phyloP scores from a whole-genome alignment of 2,888 invertebrate species.

The Euplagia quadripunctaria region DNA sequence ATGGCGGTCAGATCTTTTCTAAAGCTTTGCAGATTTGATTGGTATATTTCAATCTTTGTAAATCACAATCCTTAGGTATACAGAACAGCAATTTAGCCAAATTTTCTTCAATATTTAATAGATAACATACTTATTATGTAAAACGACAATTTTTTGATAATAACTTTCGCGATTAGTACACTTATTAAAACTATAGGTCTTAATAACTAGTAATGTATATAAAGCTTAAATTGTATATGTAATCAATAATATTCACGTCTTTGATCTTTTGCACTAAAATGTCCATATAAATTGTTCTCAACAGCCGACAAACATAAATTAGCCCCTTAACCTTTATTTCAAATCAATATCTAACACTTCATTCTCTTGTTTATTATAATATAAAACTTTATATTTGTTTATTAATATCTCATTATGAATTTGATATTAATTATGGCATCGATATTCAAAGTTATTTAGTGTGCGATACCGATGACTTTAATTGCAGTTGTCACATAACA shows the following conservation, averaged over 20 bases:
- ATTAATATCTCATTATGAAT: neutral
- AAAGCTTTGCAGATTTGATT: neutral
- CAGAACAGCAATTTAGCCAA: too few relatives aligned
- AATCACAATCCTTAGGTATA: neutral
- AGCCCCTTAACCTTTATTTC: slow-evolving; percentile 12
- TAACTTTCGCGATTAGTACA: too few relatives aligned
- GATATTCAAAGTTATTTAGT: neutral
- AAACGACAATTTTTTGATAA: too few relatives aligned
- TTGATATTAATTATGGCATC: neutral
- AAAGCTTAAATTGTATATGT: too few relatives aligned
- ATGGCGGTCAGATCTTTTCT: neutral
- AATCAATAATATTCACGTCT: neutral
- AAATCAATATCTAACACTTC: neutral
- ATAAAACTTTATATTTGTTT: neutral
- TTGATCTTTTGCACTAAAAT: neutral
- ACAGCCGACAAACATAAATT: slow-evolving; percentile 1
- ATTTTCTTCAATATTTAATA: too few relatives aligned
- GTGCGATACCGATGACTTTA: slow-evolving; percentile 18
- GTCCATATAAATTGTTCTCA: slow-evolving; percentile 11
- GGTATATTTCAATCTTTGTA: neutral
- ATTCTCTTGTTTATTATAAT: neutral
- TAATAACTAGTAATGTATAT: neutral
- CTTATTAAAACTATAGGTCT: neutral
- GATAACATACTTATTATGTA: too few relatives aligned
- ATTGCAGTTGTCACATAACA: neutral